Percentiles rank a stretch among this genome's conserved stretches.
phyloP scores from a whole-genome alignment of 2,888 invertebrate genomes.

The Eupithecia subumbrata region DNA sequence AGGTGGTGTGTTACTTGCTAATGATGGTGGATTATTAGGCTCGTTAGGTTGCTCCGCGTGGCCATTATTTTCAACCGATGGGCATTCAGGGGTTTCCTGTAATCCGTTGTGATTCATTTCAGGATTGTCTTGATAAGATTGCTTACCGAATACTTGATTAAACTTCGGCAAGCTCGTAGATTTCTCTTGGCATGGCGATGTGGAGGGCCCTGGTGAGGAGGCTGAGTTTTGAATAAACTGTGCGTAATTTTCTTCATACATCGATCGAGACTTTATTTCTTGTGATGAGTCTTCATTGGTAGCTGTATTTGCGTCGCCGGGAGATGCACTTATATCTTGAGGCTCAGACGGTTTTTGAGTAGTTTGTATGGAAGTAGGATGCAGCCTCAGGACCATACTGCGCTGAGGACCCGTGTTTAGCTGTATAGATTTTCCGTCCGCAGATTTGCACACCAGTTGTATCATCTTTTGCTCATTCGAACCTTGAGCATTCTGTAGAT shows the following conservation, averaged over 20 bases:
- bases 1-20: slow-evolving; percentile 66
- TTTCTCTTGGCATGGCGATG: slow-evolving; percentile 65
- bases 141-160: slow-evolving; percentile 91
- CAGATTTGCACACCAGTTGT: slow-evolving; percentile 86
- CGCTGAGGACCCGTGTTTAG: slow-evolving; percentile 81
- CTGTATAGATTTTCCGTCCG: slow-evolving; percentile 84
- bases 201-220: slow-evolving; percentile 20
- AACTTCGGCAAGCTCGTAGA: slow-evolving; percentile 88
- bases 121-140: slow-evolving; percentile 83
- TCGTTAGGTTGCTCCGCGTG: slow-evolving; percentile 71
- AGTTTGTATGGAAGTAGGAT: slow-evolving; percentile 62
- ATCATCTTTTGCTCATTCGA: slow-evolving; percentile 82
- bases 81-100: slow-evolving; percentile 61
- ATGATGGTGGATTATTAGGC: slow-evolving; percentile 70
- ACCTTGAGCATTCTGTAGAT: slow-evolving; percentile 76
- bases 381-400: slow-evolving; percentile 79
- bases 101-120: slow-evolving; percentile 54
- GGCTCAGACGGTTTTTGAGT: slow-evolving; percentile 59
- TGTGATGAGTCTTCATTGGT: slow-evolving; percentile 59
- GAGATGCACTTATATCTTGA: slow-evolving; percentile 59
- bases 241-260: slow-evolving; percentile 83
- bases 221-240: slow-evolving; percentile 79
- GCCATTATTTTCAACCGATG: slow-evolving; percentile 63
- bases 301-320: slow-evolving; percentile 48
- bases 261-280: slow-evolving; percentile 80